These are phyloP conservation scores for Galleria mellonella DNA, from an alignment of 1,140 invertebrate species.

Conservation along the genomic window DNA sequence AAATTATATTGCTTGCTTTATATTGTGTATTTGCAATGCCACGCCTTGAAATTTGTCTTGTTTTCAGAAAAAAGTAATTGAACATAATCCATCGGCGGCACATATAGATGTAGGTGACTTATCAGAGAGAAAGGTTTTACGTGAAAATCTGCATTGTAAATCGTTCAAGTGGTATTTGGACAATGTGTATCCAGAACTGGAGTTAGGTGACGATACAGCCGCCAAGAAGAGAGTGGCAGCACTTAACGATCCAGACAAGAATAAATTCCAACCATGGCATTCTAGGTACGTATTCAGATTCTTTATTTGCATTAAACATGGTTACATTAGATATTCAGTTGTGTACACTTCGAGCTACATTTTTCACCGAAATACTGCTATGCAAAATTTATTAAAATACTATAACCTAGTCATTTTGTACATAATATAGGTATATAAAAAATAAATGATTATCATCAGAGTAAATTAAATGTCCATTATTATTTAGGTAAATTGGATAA, in stretches of 20 bases:
- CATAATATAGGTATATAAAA: too few relatives aligned
- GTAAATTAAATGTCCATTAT: too few relatives aligned
- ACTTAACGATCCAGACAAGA: slow-evolving; percentile 73
- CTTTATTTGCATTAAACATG: too few relatives aligned
- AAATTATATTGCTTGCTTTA: too few relatives aligned
- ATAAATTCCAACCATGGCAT: slow-evolving; percentile 86
- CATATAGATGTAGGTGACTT: slow-evolving; percentile 87
- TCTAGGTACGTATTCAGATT: slow-evolving; percentile 66
- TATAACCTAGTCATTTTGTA: too few relatives aligned
- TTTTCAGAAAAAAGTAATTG: slow-evolving; percentile 85
- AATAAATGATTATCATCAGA: too few relatives aligned
- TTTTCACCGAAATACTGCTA: too few relatives aligned
- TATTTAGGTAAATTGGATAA: too few relatives aligned
- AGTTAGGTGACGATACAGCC: slow-evolving; percentile 77
- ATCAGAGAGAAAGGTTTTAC: slow-evolving; percentile 80
- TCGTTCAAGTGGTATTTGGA: slow-evolving; percentile 96
- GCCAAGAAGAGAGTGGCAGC: slow-evolving; percentile 78
- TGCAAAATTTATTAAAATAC: too few relatives aligned
- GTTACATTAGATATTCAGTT: too few relatives aligned
- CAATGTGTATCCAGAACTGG: slow-evolving; percentile 91
- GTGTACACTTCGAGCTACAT: too few relatives aligned
- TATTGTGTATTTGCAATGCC: too few relatives aligned
- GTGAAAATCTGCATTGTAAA: slow-evolving; percentile 86
- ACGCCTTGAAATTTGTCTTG: background rate
- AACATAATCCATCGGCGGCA: slow-evolving; percentile 79